Evolutionary conservation across 1,140 invertebrate genomes (phyloP).

Genomic region (Globodera rostochiensis): DNA sequence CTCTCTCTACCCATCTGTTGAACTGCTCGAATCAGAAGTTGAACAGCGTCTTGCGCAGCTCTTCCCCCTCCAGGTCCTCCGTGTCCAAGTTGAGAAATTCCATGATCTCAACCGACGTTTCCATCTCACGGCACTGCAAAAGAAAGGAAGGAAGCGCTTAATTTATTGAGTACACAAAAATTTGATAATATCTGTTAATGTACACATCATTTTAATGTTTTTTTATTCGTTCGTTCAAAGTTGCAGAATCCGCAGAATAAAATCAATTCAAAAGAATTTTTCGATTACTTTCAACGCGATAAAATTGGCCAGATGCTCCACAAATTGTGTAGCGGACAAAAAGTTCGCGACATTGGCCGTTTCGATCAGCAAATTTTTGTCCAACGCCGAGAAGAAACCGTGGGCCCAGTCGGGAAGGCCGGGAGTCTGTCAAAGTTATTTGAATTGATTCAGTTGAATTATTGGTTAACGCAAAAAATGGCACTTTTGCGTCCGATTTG

Average conservation of each 20-base stretch:
- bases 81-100: slow-evolving; percentile 7
- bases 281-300: slow-evolving; percentile 1
- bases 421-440: neutral
- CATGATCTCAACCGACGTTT: slow-evolving; percentile 5
- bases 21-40: neutral
- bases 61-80: neutral
- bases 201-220: too few species aligned
- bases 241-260: too few species aligned
- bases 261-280: neutral
- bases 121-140: slow-evolving; percentile 17
- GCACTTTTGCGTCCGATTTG: slow-evolving; percentile 14
- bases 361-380: slow-evolving; percentile 19
- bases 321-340: slow-evolving; percentile 18
- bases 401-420: slow-evolving; percentile 20
- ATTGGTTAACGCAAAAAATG: neutral
- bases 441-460: neutral
- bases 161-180: neutral
- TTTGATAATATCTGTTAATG: too few species aligned
- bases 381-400: slow-evolving; percentile 23
- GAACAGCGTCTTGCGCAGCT: slow-evolving; percentile 1
- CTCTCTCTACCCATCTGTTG: too few species aligned
- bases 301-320: slow-evolving; percentile 21
- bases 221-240: too few species aligned
- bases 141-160: neutral
- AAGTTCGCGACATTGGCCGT: slow-evolving; percentile 17